Conservation (phyloP, 2,113 vertebrate species). For the Oncorhynchus masou region DNA sequence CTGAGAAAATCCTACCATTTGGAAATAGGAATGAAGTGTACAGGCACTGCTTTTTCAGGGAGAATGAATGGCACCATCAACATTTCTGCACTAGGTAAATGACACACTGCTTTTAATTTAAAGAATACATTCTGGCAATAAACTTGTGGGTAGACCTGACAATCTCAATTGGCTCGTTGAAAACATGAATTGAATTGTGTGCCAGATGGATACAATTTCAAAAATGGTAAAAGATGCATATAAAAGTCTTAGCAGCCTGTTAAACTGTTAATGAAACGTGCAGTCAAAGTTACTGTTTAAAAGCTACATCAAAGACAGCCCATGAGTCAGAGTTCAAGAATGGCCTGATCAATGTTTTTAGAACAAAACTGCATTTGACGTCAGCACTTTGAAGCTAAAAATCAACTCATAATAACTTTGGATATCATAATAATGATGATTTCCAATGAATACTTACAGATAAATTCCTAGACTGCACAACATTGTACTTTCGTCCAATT, state of each 20-base stretch:
- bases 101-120: background rate
- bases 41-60: background rate
- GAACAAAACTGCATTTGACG: background rate
- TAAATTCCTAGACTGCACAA: background rate
- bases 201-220: constrained; percentile 14
- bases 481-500: background rate
- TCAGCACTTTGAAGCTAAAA: background rate
- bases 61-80: background rate
- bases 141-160: constrained; percentile 2
- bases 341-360: background rate
- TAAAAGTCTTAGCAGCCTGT: constrained; percentile 13
- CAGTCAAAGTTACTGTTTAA: constrained; percentile 1
- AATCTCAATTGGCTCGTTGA: background rate
- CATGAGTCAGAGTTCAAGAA: background rate
- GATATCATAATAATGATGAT: background rate
- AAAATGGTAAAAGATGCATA: constrained; percentile 6
- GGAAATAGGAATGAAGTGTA: background rate
- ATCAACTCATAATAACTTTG: background rate
- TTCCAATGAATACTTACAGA: background rate
- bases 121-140: background rate
- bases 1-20: background rate
- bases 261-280: constrained; percentile 18
- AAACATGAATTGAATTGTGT: background rate
- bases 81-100: background rate
- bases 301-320: background rate